Base-by-base conservation (phyloP, 2,113 vertebrate species). In the Lipotes vexillifer region DNA sequence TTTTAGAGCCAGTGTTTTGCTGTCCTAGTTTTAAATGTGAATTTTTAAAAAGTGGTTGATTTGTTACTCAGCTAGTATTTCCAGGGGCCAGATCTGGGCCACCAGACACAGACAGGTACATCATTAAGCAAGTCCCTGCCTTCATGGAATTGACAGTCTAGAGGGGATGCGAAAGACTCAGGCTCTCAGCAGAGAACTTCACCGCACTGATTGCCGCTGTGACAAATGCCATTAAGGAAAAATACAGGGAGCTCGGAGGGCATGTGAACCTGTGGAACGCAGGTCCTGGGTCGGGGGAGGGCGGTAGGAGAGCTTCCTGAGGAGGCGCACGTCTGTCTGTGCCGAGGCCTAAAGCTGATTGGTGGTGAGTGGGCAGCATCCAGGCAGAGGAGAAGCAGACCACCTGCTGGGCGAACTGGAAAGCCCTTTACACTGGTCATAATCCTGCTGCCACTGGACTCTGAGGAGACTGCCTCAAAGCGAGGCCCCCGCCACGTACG, bases 11-110 rank as follows among this genome's bases (percentile, higher is more conserved):
- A 36, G 9, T 85, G n/a, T 90, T 97, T 93, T 86, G n/a, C 44
- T 95, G 80, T 77, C 92, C 59, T 94, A 46, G 59, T 96, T 96
- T 89, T 94, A 90, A 96, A 90, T 31, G 25, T 55, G 13, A 90
- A 87, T 87, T 93, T 92, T 88, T 0, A 8, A 72, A 92, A 92
- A 65, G 49, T 49, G 69, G 46, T 86, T 74, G 18, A 71, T 80
- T 69, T 80, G 8, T 91, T 83, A 74, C 41, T 77, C 38, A 66
- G 44, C 63, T 31, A 14, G 36, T 66, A 41, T 92, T 61, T 57
- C 68, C 27, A 44, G 38, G 29, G 77, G 31, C 66, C 38, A 29
- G 18, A n/a, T 52, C 27, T 57, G 25, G 83, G 52, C 63, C 57
- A 29, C 68, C 44, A 92, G 92, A 52, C 59, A 61, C 25, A 52